phyloP scores from a whole-genome alignment of 2,797 vertebrate species.

The Enteromius treurensis region DNA sequence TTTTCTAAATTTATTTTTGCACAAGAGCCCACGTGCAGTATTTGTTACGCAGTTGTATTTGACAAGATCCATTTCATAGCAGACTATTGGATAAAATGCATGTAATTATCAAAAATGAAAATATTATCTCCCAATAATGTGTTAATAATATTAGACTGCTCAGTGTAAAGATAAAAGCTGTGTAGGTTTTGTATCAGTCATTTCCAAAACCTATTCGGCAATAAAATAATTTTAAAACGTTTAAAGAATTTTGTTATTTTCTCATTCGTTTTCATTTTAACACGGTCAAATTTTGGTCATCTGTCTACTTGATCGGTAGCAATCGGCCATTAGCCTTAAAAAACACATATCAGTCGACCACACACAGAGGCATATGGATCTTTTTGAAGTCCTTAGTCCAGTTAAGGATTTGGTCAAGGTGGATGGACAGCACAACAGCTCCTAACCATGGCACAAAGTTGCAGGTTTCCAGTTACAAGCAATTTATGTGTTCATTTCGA shows the following conservation, averaged over 20 bases:
- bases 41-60: background rate
- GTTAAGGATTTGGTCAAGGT: background rate
- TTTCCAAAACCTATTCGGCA: background rate
- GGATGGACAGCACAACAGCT: background rate
- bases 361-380: too few species aligned
- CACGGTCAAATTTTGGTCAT: background rate
- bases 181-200: background rate
- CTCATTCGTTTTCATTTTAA: background rate
- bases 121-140: background rate
- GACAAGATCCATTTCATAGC: background rate
- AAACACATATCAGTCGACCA: too few species aligned
- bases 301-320: too few species aligned
- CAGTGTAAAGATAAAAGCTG: background rate
- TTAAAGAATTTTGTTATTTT: background rate
- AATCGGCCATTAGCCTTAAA: too few species aligned
- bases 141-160: background rate
- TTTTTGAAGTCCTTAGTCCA: too few species aligned
- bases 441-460: background rate
- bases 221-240: background rate
- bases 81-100: background rate
- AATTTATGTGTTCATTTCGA: background rate
- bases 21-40: background rate
- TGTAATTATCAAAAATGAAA: background rate
- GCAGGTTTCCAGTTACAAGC: too few species aligned
- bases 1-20: background rate